Evolutionary conservation across 2,113 vertebrate species (phyloP), one percentile per base, ranked within the genome.

Genomic region (Mugil cephalus): DNA sequence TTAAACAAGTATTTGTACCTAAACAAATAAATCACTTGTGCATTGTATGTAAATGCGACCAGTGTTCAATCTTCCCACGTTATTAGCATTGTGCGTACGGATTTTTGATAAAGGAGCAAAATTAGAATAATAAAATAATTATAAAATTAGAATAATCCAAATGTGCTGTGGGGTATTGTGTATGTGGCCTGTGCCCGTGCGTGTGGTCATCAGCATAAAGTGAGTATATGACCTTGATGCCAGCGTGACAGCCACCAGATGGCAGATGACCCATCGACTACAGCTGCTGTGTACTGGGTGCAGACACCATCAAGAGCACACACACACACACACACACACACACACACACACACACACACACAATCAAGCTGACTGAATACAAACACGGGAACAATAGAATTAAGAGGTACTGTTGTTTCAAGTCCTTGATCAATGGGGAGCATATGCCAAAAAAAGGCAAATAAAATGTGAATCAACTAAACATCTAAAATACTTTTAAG

Each of bases 181-280:
- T 53, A 21, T 53, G 6, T 14, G 8, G 59, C 30, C 35, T 43
- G 56, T 14, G 4, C 43, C 42, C 14, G 8, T 30, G 53, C 45
- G 40, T 43, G 24, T 54, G 48, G 38, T 55, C 60, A 48, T 50
- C 60, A 59, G 61, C 77, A 71, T 14, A 60, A 62, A 62, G 34
- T 11, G 34, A 64, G 19, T 48, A 9, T 68, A 65, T 85, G 80
- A 85, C 82, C 82, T 85, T 80, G 77, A 75, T 66, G 69, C 62
- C 61, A 72, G 69, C 69, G 14, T 78, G 65, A 54, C 76, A 77
- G 61, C 60, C 72, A 72, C 42, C 86, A 87, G 85, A 87, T 82
- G 85, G 68, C 58, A 11, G 10, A 46, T 68, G 64, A 80, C 72
- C 72, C 45, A 43, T 69, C 35, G 15, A 38, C 53, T 64, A 46